These are phyloP conservation scores for Porites lobata DNA, from an alignment of 92 coral and sea anemone species.

Conservation along the genomic window DNA sequence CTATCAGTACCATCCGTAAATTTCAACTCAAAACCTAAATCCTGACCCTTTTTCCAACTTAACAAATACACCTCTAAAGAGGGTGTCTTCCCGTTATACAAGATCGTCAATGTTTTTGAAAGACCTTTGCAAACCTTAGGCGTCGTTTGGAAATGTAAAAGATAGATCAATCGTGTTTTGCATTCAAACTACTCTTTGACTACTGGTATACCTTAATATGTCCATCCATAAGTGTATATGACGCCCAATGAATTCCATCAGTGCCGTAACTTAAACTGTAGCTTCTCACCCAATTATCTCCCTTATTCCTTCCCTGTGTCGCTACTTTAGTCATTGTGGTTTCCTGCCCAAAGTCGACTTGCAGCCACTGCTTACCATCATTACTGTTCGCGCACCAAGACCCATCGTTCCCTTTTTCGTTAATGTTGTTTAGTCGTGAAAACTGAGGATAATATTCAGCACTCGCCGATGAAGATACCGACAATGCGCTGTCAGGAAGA, in stretches of 20 bases:
- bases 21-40: too few relatives aligned
- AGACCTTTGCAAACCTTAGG: too few relatives aligned
- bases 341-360: constrained; percentile 45
- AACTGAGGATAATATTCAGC: not conserved
- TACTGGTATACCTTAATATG: constrained; percentile 20
- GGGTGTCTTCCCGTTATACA: too few relatives aligned
- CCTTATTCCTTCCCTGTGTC: constrained; percentile 13
- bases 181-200: too few relatives aligned
- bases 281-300: constrained; percentile 28
- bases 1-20: too few relatives aligned
- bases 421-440: constrained; percentile 21
- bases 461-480: constrained; percentile 9
- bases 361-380: constrained; percentile 35
- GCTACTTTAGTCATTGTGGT: constrained; percentile 9
- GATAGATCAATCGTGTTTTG: too few relatives aligned
- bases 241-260: constrained; percentile 64
- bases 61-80: too few relatives aligned
- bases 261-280: constrained; percentile 37
- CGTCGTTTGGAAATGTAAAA: too few relatives aligned
- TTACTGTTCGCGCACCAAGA: constrained; percentile 43
- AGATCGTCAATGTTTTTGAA: too few relatives aligned
- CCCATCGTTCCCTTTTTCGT: not conserved
- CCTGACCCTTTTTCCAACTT: too few relatives aligned
- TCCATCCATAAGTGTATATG: constrained; percentile 33
- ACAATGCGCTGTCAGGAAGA: constrained; percentile 28